Conservation (phyloP, 2,113 vertebrate species). For the Trematocara marginatum region DNA sequence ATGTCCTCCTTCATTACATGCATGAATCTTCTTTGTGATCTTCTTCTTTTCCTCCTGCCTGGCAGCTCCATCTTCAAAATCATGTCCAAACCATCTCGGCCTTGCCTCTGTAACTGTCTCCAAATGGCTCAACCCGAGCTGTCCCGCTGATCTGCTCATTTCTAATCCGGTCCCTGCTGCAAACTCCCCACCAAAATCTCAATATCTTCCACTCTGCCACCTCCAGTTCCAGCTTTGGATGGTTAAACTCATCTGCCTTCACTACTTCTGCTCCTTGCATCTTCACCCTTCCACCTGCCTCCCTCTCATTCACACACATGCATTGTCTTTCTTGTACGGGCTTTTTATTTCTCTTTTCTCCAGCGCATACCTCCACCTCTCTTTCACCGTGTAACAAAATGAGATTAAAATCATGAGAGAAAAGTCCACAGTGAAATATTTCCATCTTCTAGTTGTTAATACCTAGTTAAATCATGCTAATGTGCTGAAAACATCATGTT, state of each 20-base stretch:
- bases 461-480: not conserved
- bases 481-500: not conserved
- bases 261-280: not conserved
- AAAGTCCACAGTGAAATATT: not conserved
- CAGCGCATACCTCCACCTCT: not conserved
- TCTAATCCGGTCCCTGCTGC: not conserved
- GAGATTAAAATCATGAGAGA: not conserved
- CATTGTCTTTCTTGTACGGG: not conserved
- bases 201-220: not conserved
- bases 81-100: not conserved
- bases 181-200: not conserved
- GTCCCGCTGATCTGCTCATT: not conserved
- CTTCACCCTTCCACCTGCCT: not conserved
- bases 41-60: not conserved
- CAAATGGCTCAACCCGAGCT: accelerated
- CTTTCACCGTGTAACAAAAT: not conserved
- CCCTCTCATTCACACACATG: not conserved
- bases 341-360: not conserved
- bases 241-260: not conserved
- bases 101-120: accelerated
- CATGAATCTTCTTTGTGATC: not conserved
- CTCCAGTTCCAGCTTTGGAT: not conserved
- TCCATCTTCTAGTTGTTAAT: not conserved
- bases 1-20: not conserved
- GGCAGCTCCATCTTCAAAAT: not conserved